Evolutionary conservation across 2,888 invertebrate genomes (phyloP).

Genomic region (Crioceris asparagi): DNA sequence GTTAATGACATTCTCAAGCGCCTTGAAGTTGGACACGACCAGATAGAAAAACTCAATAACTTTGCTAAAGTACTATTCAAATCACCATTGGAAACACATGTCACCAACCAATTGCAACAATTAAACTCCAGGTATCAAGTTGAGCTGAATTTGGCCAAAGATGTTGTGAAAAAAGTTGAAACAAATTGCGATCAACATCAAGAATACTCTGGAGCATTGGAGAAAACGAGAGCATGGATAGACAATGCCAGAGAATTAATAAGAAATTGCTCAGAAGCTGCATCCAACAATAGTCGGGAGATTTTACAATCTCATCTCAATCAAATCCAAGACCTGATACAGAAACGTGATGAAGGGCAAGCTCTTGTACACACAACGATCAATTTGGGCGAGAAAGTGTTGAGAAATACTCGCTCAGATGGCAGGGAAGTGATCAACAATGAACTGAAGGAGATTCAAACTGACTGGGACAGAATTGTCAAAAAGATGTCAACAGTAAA

Average conservation of each 20-base stretch:
- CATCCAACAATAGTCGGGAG: slow-evolving; percentile 69
- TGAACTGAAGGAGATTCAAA: slow-evolving; percentile 80
- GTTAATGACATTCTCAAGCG: slow-evolving; percentile 67
- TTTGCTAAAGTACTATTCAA: slow-evolving; percentile 64
- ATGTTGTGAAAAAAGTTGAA: slow-evolving; percentile 83
- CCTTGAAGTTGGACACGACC: slow-evolving; percentile 65
- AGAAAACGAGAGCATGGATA: slow-evolving; percentile 75
- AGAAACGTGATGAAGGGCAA: slow-evolving; percentile 78
- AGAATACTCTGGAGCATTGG: slow-evolving; percentile 65
- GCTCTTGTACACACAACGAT: slow-evolving; percentile 77
- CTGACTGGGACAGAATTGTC: slow-evolving; percentile 83
- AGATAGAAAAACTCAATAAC: slow-evolving; percentile 74
- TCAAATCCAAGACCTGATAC: slow-evolving; percentile 68
- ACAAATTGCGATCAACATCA: slow-evolving; percentile 79
- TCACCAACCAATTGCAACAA: slow-evolving; percentile 76
- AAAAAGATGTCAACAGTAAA: slow-evolving; percentile 88
- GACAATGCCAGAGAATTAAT: slow-evolving; percentile 76
- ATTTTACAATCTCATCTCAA: slow-evolving; percentile 69
- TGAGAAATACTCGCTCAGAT: slow-evolving; percentile 78
- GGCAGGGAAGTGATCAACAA: slow-evolving; percentile 79
- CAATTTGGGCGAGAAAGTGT: slow-evolving; percentile 82
- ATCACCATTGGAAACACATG: slow-evolving; percentile 78
- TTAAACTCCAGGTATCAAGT: slow-evolving; percentile 84
- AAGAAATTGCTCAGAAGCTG: slow-evolving; percentile 67
- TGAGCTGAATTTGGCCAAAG: slow-evolving; percentile 76